Evolutionary conservation across 2,113 vertebrate species (phyloP).

Genomic region (Ahaetulla prasina): DNA sequence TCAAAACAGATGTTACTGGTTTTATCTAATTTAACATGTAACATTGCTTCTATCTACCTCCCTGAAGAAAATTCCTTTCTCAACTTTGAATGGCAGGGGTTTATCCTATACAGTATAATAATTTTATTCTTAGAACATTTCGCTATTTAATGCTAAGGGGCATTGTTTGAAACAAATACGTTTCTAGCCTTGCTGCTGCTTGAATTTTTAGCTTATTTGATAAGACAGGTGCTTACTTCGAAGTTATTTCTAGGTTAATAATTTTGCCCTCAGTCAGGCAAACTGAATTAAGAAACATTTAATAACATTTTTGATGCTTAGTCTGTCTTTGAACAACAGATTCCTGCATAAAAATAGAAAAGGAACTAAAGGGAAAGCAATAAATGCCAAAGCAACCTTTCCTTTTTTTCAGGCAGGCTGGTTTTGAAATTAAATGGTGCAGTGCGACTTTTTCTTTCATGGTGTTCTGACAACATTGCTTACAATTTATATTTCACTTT

Average conservation of each 20-base stretch:
- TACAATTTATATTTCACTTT: conserved; percentile 6
- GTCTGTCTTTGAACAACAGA: not conserved
- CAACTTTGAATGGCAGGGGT: not conserved
- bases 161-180: not conserved
- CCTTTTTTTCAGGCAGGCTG: not conserved
- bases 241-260: not conserved
- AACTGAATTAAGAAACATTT: not conserved
- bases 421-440: conserved; percentile 41
- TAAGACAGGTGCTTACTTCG: too few species aligned
- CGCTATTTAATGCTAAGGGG: not conserved
- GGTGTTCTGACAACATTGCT: conserved; percentile 69
- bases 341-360: not conserved
- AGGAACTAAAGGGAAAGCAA: not conserved
- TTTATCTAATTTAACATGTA: not conserved
- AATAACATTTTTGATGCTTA: not conserved
- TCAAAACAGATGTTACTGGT: not conserved
- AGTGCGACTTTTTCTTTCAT: conserved; percentile 76
- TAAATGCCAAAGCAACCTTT: not conserved
- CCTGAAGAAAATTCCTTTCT: not conserved
- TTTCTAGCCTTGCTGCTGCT: not conserved
- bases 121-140: not conserved
- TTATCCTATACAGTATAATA: not conserved
- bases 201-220: not conserved
- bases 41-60: not conserved
- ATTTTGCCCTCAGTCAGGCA: not conserved